Conservation (phyloP, 2,113 vertebrate genomes). For the Triplophysa siluroides region DNA sequence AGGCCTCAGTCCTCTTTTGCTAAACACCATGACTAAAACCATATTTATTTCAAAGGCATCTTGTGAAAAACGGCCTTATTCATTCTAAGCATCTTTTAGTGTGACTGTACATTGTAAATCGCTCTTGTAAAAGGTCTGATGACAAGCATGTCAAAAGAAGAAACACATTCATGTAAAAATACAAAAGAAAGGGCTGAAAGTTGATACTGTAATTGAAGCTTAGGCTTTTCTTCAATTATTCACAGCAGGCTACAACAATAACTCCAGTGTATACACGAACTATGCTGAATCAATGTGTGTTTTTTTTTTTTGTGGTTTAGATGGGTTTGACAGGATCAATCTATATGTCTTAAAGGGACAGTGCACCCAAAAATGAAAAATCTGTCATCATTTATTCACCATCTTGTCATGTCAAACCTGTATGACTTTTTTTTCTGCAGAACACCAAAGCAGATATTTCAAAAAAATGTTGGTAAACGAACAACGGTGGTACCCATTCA, state of each 20-base stretch:
- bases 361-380: too few relatives aligned
- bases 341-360: background rate
- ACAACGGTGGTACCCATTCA: too few relatives aligned
- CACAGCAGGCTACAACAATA: background rate
- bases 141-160: background rate
- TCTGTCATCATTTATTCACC: too few relatives aligned
- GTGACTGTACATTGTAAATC: constrained; percentile 13
- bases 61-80: constrained; percentile 1
- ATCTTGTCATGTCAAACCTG: too few relatives aligned
- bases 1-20: constrained; percentile 25
- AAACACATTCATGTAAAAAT: background rate
- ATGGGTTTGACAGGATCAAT: background rate
- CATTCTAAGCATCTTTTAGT: constrained; percentile 11
- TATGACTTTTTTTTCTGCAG: too few relatives aligned
- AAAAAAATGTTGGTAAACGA: too few relatives aligned
- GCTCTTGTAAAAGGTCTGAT: constrained; percentile 1
- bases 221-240: background rate
- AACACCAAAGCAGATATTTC: too few relatives aligned
- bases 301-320: too few relatives aligned
- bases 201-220: constrained; percentile 4
- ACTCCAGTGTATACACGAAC: background rate
- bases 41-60: constrained; percentile 31
- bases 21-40: constrained; percentile 12
- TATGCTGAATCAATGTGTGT: background rate
- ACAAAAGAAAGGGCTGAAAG: constrained; percentile 16